Conservation (phyloP, 2,113 vertebrate genomes). For the Indri indri region DNA sequence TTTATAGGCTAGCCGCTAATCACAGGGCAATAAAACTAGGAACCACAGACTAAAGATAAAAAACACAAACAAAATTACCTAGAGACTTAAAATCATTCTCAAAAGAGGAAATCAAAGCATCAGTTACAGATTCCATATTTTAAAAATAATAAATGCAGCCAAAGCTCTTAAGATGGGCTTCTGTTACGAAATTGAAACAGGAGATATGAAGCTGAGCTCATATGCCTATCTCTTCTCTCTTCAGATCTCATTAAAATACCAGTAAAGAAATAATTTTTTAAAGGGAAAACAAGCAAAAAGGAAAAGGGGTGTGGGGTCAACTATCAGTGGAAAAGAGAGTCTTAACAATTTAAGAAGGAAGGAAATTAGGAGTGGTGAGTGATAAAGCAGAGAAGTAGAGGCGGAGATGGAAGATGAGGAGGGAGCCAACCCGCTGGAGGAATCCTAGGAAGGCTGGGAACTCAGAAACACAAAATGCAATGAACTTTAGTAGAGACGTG, state of each 20-base stretch:
- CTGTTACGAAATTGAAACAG: not conserved
- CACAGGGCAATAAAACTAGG: not conserved
- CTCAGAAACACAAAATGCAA: not conserved
- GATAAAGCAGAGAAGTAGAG: not conserved
- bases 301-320: not conserved
- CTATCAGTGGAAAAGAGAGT: not conserved
- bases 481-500: not conserved
- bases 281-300: constrained; percentile 10
- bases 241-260: constrained; percentile 17
- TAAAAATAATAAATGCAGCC: not conserved
- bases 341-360: constrained; percentile 3
- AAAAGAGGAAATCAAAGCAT: constrained; percentile 41
- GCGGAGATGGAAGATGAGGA: not conserved
- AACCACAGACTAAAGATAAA: not conserved
- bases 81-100: constrained; percentile 9
- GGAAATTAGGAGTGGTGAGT: not conserved
- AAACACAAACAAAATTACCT: not conserved
- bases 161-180: constrained; percentile 26
- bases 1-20: not conserved
- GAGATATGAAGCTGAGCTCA: not conserved
- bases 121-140: not conserved
- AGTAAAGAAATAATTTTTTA: not conserved
- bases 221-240: not conserved
- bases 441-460: not conserved
- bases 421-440: not conserved